Conservation (phyloP, 1,140 invertebrate genomes). For the Sycophaga agraensis region DNA sequence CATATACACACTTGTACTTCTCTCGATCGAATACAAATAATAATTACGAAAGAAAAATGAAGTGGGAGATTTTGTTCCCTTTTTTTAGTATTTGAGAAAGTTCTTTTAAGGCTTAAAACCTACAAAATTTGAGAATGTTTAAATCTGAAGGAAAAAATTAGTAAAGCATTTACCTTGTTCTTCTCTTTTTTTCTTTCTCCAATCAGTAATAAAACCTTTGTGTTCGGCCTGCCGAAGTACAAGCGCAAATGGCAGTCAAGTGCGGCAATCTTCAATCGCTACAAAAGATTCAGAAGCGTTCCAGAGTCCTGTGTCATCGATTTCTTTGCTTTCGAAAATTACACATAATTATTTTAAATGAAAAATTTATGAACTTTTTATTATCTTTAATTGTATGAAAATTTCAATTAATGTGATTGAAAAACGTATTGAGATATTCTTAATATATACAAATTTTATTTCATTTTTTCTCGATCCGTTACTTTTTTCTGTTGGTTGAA, state of each 20-base stretch:
- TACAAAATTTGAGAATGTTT: slow-evolving; percentile 5
- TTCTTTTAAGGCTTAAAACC: background rate
- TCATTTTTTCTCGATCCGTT: no score
- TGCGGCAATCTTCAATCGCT: background rate
- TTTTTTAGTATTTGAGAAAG: background rate
- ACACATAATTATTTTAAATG: no score
- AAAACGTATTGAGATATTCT: no score
- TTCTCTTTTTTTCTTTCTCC: background rate
- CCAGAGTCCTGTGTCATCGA: background rate
- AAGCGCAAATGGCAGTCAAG: background rate
- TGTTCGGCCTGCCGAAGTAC: no score
- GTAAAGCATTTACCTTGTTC: background rate
- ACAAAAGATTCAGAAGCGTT: no score
- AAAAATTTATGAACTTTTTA: no score
- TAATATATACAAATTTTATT: background rate
- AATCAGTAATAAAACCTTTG: background rate
- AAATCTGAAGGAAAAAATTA: background rate
- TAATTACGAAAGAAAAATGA: slow-evolving; percentile 8
- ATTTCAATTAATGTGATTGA: no score
- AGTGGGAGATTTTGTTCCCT: background rate
- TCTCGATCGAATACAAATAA: background rate
- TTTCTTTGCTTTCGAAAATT: no score
- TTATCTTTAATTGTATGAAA: background rate
- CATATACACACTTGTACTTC: slow-evolving; percentile 9
- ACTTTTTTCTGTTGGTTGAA: no score